These are phyloP conservation scores for Nothoprocta perdicaria DNA, from an alignment of 2,113 vertebrate species.

Conservation along the genomic window DNA sequence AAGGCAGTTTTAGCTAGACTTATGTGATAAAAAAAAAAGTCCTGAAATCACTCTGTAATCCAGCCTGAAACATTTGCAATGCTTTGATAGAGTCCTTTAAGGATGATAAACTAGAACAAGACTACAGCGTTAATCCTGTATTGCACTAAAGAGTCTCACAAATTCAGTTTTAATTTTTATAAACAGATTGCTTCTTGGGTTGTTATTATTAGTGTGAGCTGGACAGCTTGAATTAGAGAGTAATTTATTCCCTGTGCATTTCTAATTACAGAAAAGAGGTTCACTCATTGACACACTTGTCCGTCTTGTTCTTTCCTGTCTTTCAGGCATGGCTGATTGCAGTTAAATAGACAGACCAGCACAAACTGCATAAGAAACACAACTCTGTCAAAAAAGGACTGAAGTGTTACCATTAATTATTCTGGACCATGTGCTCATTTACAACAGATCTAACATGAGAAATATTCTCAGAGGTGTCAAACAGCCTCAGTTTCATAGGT, in stretches of 20 bases:
- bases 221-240: constrained; percentile 85
- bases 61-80: not conserved
- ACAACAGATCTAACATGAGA: constrained; percentile 75
- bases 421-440: constrained; percentile 79
- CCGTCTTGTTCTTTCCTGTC: constrained; percentile 79
- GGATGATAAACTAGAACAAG: constrained; percentile 37
- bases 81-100: not conserved
- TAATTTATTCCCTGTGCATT: constrained; percentile 87
- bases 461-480: constrained; percentile 79
- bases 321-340: constrained; percentile 76
- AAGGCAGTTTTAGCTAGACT: not conserved
- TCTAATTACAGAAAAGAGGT: constrained; percentile 81
- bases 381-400: constrained; percentile 79
- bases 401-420: constrained; percentile 80
- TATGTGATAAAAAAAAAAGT: not conserved
- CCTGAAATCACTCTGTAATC: not conserved
- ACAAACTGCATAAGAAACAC: constrained; percentile 66
- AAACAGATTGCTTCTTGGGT: constrained; percentile 79
- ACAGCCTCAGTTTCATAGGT: constrained; percentile 74
- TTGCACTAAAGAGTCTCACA: constrained; percentile 68
- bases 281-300: constrained; percentile 79
- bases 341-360: constrained; percentile 73
- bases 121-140: constrained; percentile 38
- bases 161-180: constrained; percentile 64
- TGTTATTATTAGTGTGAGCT: constrained; percentile 83